These are phyloP conservation scores for Zosterops japonicus DNA, from an alignment of 2,113 vertebrate genomes.

Conservation along the genomic window DNA sequence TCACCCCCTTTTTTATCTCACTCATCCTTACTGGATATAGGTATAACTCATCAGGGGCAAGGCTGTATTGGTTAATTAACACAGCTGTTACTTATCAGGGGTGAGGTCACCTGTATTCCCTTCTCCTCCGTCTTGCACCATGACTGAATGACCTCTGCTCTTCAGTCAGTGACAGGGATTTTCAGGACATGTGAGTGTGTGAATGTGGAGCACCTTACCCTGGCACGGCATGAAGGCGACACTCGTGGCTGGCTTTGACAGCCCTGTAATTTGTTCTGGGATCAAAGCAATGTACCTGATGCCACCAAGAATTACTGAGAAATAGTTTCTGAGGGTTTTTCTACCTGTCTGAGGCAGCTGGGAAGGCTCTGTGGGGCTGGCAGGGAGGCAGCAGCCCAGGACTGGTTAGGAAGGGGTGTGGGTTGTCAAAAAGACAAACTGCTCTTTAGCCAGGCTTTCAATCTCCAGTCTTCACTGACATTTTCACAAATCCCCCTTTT, in stretches of 20 bases:
- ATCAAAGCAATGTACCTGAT: neutral
- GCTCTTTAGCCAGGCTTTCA: neutral
- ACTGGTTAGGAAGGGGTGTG: neutral
- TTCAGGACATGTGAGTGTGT: neutral
- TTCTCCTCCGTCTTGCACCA: neutral
- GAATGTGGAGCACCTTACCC: neutral
- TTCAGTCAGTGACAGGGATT: neutral
- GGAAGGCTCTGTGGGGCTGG: neutral
- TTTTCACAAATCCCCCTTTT: neutral
- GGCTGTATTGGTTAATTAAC: neutral
- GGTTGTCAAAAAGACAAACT: neutral
- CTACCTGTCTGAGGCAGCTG: neutral
- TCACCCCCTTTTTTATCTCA: neutral
- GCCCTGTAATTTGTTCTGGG: neutral
- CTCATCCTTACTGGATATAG: neutral
- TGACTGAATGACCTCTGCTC: neutral
- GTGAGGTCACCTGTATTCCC: neutral
- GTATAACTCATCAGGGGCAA: neutral
- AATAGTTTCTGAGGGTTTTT: neutral
- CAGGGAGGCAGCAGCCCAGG: neutral
- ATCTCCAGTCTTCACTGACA: neutral
- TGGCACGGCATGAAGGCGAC: fast-evolving
- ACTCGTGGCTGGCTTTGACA: fast-evolving
- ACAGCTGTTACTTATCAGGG: neutral
- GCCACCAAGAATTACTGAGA: neutral